These are phyloP conservation scores for Myopa testacea DNA, from an alignment of 2,888 invertebrate genomes.

Conservation along the genomic window DNA sequence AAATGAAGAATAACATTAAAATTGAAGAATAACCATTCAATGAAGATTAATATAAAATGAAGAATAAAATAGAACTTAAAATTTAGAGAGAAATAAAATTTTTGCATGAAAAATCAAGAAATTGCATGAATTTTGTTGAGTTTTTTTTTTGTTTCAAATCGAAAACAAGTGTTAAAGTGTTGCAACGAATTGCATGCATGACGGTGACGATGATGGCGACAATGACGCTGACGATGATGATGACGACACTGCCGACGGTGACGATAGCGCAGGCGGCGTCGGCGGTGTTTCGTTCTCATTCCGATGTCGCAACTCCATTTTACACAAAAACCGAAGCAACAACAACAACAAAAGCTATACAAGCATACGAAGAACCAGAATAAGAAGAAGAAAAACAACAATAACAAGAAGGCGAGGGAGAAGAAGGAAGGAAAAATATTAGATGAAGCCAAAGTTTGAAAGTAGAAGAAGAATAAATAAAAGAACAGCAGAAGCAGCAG, in stretches of 20 bases:
- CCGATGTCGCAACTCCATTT: constrained; percentile 48
- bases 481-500: neutral
- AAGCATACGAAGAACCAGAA: too few relatives aligned
- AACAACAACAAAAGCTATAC: constrained; percentile 7
- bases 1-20: too few relatives aligned
- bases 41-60: too few relatives aligned
- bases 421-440: neutral
- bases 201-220: neutral
- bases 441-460: neutral
- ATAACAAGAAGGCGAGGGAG: neutral
- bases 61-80: too few relatives aligned
- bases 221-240: too few relatives aligned
- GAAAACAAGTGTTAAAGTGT: too few relatives aligned
- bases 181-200: constrained; percentile 1
- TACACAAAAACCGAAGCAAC: constrained; percentile 42
- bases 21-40: too few relatives aligned
- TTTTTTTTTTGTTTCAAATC: too few relatives aligned
- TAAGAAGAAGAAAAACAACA: constrained; percentile 3
- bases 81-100: too few relatives aligned
- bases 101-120: too few relatives aligned
- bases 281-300: constrained; percentile 38
- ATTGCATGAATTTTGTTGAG: too few relatives aligned
- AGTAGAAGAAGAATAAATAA: neutral
- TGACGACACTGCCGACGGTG: too few relatives aligned
- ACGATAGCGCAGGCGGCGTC: neutral